Evolutionary conservation across 2,888 invertebrate genomes (phyloP).

Genomic region (Nomada ruficornis): DNA sequence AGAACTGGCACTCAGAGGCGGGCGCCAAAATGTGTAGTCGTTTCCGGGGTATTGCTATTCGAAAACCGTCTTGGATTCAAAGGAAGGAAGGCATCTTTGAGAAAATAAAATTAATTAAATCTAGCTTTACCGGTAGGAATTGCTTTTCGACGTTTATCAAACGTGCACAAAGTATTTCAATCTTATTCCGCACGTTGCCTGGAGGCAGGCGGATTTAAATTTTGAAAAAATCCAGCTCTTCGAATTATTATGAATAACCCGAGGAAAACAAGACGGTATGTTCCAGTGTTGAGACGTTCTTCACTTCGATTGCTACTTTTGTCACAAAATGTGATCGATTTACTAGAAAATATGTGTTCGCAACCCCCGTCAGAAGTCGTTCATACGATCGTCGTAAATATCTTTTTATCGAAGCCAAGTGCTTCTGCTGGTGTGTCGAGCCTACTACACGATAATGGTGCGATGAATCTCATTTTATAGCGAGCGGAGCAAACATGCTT

Average conservation of each 20-base stretch:
- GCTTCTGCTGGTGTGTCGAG: background rate
- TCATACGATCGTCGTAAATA: background rate
- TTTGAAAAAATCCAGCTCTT: slow-evolving; percentile 13
- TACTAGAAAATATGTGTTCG: background rate
- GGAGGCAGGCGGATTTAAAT: background rate
- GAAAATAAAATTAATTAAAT: slow-evolving; percentile 39
- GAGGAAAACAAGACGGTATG: too few relatives aligned
- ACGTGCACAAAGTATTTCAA: background rate
- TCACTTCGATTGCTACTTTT: too few relatives aligned
- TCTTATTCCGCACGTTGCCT: background rate
- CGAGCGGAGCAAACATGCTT: too few relatives aligned
- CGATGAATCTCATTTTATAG: background rate
- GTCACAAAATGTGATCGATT: too few relatives aligned
- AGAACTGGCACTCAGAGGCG: background rate
- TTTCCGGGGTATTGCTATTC: too few relatives aligned
- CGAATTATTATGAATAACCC: slow-evolving; percentile 1
- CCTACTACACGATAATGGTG: background rate
- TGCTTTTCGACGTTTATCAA: background rate
- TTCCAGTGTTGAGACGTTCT: too few relatives aligned
- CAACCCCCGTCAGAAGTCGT: background rate
- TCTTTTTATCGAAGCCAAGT: background rate
- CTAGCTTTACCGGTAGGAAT: background rate
- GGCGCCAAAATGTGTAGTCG: too few relatives aligned
- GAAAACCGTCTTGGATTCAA: too few relatives aligned
- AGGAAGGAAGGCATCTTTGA: background rate